A percentile compares a stretch with the other conserved stretches of the same genome.
Conservation (phyloP, 2,888 invertebrate species). For the Hirtodrosophila histrioides region DNA sequence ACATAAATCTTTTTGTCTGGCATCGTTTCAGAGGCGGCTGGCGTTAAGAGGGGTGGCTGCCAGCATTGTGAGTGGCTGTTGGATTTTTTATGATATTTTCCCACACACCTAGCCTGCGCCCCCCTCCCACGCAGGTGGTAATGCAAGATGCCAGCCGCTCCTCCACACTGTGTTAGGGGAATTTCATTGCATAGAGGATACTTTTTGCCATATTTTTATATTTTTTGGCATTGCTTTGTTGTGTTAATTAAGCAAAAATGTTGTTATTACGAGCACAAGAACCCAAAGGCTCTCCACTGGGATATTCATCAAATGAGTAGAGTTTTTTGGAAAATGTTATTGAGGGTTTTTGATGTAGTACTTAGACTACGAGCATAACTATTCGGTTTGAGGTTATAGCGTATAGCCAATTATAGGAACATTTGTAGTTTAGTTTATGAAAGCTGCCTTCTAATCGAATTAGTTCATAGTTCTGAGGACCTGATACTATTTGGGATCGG, state of each 20-base stretch:
- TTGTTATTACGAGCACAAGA: slow-evolving; percentile 62
- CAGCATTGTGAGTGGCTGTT: slow-evolving; percentile 43
- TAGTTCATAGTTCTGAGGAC: no score
- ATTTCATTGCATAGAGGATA: slow-evolving; percentile 36
- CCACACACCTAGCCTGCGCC: slow-evolving; percentile 34
- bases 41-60: slow-evolving; percentile 17
- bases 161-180: slow-evolving; percentile 32
- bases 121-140: slow-evolving; percentile 41
- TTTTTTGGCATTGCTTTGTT: slow-evolving; percentile 73
- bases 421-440: no score
- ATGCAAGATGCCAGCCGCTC: slow-evolving; percentile 53
- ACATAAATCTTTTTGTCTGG: slow-evolving; percentile 67
- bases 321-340: neutral
- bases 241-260: slow-evolving; percentile 80
- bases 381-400: no score
- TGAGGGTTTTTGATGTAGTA: no score
- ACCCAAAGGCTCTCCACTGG: slow-evolving; percentile 34
- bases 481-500: no score
- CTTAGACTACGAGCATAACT: no score
- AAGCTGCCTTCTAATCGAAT: no score
- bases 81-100: slow-evolving; percentile 31
- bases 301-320: slow-evolving; percentile 26
- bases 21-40: slow-evolving; percentile 16
- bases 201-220: slow-evolving; percentile 53
- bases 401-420: no score